Conservation (phyloP, 2,888 invertebrate genomes). For the Cetonia aurata region DNA sequence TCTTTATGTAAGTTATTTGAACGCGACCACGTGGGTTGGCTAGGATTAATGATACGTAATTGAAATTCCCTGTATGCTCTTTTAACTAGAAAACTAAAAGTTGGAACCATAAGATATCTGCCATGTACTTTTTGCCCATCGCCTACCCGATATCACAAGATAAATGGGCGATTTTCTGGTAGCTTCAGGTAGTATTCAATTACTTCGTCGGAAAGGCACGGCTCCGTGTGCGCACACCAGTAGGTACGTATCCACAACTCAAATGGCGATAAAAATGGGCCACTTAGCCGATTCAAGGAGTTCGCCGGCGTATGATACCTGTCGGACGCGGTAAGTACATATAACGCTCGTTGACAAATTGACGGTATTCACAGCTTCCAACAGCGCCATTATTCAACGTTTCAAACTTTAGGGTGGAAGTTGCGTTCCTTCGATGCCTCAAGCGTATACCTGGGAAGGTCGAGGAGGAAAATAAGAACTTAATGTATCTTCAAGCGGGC, state of each 20-base stretch:
- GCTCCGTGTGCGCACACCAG: slow-evolving; percentile 41
- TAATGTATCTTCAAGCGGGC: slow-evolving; percentile 22
- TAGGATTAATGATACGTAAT: slow-evolving; percentile 34
- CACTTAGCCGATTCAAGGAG: slow-evolving; percentile 58
- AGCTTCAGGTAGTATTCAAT: slow-evolving; percentile 53
- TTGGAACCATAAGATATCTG: background rate
- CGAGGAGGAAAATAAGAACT: slow-evolving; percentile 20
- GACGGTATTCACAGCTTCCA: slow-evolving; percentile 49
- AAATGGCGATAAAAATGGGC: slow-evolving; percentile 58
- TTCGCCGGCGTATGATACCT: slow-evolving; percentile 47
- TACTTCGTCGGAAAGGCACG: slow-evolving; percentile 48
- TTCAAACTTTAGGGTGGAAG: slow-evolving; percentile 27
- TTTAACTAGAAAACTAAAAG: slow-evolving; percentile 4
- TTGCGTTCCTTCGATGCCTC: background rate
- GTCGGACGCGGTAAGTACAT: slow-evolving; percentile 46
- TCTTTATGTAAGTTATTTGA: background rate
- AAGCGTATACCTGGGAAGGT: background rate
- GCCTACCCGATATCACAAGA: slow-evolving; percentile 8
- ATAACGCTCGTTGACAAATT: slow-evolving; percentile 50
- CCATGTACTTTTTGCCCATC: background rate
- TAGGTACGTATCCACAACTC: slow-evolving; percentile 36
- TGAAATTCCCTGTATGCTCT: slow-evolving; percentile 9
- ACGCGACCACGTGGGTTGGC: background rate
- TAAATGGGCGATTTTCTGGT: slow-evolving; percentile 51
- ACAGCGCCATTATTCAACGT: slow-evolving; percentile 41